Evolutionary conservation across 2,113 vertebrate species (phyloP), one percentile per base, ranked within the genome.

Genomic region (Chaetops frenatus): DNA sequence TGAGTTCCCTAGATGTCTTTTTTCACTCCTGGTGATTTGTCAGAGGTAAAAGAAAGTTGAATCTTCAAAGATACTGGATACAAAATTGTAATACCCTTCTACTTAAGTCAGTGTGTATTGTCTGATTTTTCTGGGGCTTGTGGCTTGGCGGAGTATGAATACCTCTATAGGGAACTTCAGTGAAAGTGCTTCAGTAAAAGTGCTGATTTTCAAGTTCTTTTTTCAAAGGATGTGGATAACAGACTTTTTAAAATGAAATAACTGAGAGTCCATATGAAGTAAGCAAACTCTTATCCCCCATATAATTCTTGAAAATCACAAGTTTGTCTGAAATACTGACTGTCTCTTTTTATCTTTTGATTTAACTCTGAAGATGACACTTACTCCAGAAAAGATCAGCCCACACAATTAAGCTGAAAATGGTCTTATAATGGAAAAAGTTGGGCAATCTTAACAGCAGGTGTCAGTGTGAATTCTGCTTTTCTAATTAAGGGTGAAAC

Each of bases 381-480:
- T 73, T 36, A 79, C 15, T 45, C 54, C 56, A 64, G 82, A 64
- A 90, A 71, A 81, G 50, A 80, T 56, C 76, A 86, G 31, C 54
- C 73, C 76, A 81, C 64, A 45, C 36, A 80, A 56, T 85, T 81
- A 92, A 91, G 70, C 33, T 58, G 62, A 80, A 95, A 94, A 93
- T 54, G 54, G 42, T 70, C 15, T 85, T 80, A 29, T 25, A 72
- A 54, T 80, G 38, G 35, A 70, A 86, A 83, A 90, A 73, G 24
- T 88, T 85, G 74, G 44, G 40, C 48, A 86, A 17, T 85, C 79
- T 90, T 82, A 96, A 95, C 95, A 92, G 95, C 64, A 96, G 94
- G 79, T 90, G 90, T 96, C 90, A 95, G 74, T 96, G 69, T 88
- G 64, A 96, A 83, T 67, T 93, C 92, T 92, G 44, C 36, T 36